phyloP scores from a whole-genome alignment of 2,888 invertebrate genomes.

The Drosophila emarginata region DNA sequence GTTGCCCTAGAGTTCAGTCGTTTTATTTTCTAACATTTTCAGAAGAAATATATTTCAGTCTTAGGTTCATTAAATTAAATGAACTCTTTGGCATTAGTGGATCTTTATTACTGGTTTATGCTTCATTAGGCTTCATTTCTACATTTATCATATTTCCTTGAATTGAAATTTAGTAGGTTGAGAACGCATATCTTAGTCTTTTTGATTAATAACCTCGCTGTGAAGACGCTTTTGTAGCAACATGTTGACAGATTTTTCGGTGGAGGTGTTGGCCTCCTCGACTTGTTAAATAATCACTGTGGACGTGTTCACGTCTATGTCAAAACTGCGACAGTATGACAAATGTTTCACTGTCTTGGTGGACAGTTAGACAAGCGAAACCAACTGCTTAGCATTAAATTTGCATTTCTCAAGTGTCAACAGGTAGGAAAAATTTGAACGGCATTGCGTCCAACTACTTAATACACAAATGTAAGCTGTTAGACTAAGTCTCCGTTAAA shows the following conservation, averaged over 20 bases:
- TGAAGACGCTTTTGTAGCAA: not conserved
- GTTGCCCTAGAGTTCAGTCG: not conserved
- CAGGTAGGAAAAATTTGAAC: constrained; percentile 2
- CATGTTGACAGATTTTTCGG: not conserved
- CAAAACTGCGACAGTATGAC: not conserved
- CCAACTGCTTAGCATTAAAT: constrained; percentile 11
- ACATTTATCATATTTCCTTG: not conserved
- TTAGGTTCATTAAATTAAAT: not conserved
- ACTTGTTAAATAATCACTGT: constrained; percentile 3
- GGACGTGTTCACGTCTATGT: not conserved
- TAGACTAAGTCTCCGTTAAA: not conserved
- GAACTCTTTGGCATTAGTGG: not conserved
- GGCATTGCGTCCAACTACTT: not conserved
- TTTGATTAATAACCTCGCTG: constrained; percentile 10
- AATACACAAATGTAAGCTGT: not conserved
- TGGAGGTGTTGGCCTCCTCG: not conserved
- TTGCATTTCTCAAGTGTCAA: constrained; percentile 13
- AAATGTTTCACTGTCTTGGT: not conserved
- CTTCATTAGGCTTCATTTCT: not conserved
- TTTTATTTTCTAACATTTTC: not conserved
- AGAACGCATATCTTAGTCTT: not conserved
- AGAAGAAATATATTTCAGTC: too few species aligned
- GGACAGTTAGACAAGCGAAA: not conserved
- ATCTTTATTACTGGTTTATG: not conserved
- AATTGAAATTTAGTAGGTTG: not conserved